Evolutionary conservation across 2,888 invertebrate species (phyloP).

Genomic region (Rosalia funebris): DNA sequence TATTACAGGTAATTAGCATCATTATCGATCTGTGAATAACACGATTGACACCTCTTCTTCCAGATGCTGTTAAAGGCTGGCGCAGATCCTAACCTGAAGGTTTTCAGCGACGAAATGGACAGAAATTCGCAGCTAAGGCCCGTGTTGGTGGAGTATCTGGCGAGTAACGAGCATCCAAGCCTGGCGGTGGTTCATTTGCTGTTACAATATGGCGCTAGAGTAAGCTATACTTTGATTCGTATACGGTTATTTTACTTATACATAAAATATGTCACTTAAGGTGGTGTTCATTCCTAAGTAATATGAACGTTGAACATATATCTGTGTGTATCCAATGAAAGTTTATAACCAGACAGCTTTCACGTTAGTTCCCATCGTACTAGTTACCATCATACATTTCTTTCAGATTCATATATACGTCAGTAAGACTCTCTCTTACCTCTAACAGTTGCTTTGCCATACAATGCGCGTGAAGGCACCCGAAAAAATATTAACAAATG

Average conservation of each 20-base stretch:
- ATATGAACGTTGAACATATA: too few relatives aligned
- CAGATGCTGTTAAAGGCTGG: conserved; percentile 76
- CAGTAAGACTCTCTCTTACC: too few relatives aligned
- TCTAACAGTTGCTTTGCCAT: too few relatives aligned
- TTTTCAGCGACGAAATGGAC: conserved; percentile 79
- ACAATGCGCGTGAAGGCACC: too few relatives aligned
- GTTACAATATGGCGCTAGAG: conserved; percentile 81
- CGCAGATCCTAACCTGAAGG: conserved; percentile 80
- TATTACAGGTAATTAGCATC: conserved; percentile 58
- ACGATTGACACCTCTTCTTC: conserved; percentile 20
- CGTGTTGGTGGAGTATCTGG: conserved; percentile 84
- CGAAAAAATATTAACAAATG: too few relatives aligned
- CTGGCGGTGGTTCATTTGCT: conserved; percentile 75
- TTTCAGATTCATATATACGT: too few relatives aligned
- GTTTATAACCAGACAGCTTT: too few relatives aligned
- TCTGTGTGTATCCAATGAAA: too few relatives aligned
- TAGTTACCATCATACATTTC: too few relatives aligned
- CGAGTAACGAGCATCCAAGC: conserved; percentile 77
- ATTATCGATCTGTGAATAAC: too few relatives aligned
- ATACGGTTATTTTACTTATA: neutral
- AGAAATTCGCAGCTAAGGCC: conserved; percentile 75
- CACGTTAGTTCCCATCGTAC: too few relatives aligned
- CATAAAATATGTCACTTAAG: neutral
- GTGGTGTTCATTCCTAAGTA: too few relatives aligned
- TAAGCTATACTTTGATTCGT: conserved; percentile 49